These are phyloP conservation scores for Psilopsiagon aymara DNA, from an alignment of 2,113 vertebrate genomes.

Conservation along the genomic window DNA sequence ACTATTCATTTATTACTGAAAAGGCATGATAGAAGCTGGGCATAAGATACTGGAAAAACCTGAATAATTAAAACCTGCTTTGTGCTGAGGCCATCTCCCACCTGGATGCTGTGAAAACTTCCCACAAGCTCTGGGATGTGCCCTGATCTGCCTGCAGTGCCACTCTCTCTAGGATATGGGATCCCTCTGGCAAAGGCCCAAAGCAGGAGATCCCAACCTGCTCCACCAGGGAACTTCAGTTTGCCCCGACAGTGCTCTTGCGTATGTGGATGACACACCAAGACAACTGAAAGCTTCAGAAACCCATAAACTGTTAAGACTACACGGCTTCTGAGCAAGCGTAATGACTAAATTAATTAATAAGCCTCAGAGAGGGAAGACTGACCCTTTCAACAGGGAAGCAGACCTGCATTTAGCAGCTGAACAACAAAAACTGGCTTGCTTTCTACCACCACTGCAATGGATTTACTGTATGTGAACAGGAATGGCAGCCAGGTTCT, in stretches of 20 bases:
- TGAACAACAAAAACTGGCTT: background rate
- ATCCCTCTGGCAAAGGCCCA: background rate
- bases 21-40: background rate
- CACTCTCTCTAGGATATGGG: accelerated
- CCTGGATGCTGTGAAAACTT: background rate
- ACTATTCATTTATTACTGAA: background rate
- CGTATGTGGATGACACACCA: background rate
- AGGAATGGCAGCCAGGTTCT: background rate
- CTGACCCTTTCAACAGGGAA: background rate
- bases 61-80: background rate
- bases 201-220: background rate
- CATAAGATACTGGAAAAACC: background rate
- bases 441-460: background rate
- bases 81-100: background rate
- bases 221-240: background rate
- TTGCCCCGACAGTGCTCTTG: background rate
- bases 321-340: background rate
- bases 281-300: background rate
- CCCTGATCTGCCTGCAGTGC: background rate
- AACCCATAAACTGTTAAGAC: background rate
- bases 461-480: background rate
- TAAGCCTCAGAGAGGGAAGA: background rate
- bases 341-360: background rate
- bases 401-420: background rate
- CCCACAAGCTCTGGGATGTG: background rate